A percentile compares a stretch with the other conserved stretches of the same genome.
These are phyloP conservation scores for Capromys pilorides DNA, from an alignment of 2,797 vertebrate species.

Conservation along the genomic window DNA sequence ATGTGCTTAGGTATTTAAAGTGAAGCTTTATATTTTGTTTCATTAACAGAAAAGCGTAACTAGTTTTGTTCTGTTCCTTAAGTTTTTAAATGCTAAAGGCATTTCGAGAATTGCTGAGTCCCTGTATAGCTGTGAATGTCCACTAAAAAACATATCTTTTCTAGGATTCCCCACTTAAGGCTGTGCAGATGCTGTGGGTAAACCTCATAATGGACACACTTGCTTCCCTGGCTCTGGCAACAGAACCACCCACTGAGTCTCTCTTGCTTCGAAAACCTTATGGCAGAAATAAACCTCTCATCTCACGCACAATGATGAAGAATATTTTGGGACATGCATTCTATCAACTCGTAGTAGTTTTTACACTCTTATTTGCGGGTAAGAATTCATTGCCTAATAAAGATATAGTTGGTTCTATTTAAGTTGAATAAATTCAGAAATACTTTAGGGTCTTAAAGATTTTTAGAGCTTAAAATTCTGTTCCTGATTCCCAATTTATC, in stretches of 20 bases:
- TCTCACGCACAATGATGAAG: constrained; percentile 99
- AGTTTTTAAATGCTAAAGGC: constrained; percentile 64
- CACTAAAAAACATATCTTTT: constrained; percentile 83
- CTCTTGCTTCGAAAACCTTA: constrained; percentile 97
- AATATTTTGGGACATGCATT: constrained; percentile 98
- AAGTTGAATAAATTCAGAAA: not conserved
- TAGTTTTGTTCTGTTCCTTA: constrained; percentile 41
- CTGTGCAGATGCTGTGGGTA: constrained; percentile 99
- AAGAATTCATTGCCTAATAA: constrained; percentile 79
- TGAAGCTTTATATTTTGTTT: constrained; percentile 57
- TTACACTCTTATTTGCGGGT: constrained; percentile 97
- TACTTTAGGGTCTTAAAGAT: constrained; percentile 36
- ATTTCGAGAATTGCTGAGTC: constrained; percentile 63
- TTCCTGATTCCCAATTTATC: not conserved
- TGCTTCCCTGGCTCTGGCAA: constrained; percentile 97
- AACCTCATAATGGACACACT: constrained; percentile 99
- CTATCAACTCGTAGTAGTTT: constrained; percentile 96
- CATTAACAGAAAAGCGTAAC: constrained; percentile 43
- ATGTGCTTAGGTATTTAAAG: constrained; percentile 57
- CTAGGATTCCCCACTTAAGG: constrained; percentile 98
- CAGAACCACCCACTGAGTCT: constrained; percentile 97
- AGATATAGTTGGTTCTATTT: constrained; percentile 31
- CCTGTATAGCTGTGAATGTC: constrained; percentile 73
- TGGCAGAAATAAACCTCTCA: constrained; percentile 98
- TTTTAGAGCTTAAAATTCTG: constrained; percentile 1